phyloP scores from a whole-genome alignment of 2,888 invertebrate species.

The Melanotus villosus region DNA sequence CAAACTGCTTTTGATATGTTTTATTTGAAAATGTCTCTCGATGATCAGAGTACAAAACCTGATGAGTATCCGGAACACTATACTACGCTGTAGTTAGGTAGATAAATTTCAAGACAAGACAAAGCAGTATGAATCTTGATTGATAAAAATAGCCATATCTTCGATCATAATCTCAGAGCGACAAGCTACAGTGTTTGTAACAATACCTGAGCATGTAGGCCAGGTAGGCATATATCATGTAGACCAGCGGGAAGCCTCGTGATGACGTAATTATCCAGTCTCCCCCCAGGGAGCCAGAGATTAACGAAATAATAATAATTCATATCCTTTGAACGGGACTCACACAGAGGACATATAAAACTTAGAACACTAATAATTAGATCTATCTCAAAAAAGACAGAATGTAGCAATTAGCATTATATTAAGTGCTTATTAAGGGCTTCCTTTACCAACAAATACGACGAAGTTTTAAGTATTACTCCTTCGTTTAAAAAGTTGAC shows the following conservation, averaged over 20 bases:
- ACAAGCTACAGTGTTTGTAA: conserved; percentile 63
- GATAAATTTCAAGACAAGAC: conserved; percentile 3
- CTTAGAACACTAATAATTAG: conserved; percentile 37
- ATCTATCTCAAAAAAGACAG: conserved; percentile 33
- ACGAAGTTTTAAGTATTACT: background rate
- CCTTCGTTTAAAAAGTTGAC: background rate
- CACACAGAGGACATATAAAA: conserved; percentile 53
- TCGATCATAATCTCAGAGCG: conserved; percentile 57
- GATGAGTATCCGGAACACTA: conserved; percentile 32
- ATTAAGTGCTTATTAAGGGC: background rate
- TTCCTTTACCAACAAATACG: background rate
- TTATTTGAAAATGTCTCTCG: conserved; percentile 19
- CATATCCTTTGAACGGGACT: conserved; percentile 59
- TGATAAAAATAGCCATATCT: conserved; percentile 56
- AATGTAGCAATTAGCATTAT: no score
- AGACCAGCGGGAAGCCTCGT: conserved; percentile 58
- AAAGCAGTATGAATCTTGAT: conserved; percentile 44
- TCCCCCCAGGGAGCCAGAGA: conserved; percentile 62
- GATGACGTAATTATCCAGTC: conserved; percentile 66
- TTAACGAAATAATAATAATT: conserved; percentile 65
- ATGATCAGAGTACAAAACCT: conserved; percentile 12
- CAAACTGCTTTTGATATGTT: conserved; percentile 33
- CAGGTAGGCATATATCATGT: conserved; percentile 60
- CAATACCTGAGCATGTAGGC: conserved; percentile 61
- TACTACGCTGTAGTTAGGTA: background rate